Conservation (phyloP, 2,113 vertebrate species). For the Myotis davidii region DNA sequence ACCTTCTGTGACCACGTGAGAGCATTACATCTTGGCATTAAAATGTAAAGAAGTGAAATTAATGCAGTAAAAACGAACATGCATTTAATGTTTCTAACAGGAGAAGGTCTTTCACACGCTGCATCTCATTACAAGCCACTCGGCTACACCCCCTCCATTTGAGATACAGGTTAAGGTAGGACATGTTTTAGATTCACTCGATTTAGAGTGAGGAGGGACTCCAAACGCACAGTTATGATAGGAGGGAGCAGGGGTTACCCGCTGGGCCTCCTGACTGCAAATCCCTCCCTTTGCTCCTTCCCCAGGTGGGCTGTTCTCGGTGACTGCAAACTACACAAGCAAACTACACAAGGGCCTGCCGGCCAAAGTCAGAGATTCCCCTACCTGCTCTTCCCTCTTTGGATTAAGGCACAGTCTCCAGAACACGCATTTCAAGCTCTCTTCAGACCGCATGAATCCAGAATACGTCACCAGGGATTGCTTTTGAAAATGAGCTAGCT, state of each 20-base stretch:
- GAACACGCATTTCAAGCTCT: background rate
- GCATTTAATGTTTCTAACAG: background rate
- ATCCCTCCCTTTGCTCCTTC: background rate
- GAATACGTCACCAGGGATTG: background rate
- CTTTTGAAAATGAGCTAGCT: background rate
- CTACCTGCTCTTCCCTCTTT: background rate
- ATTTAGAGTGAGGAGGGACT: background rate
- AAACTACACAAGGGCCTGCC: background rate
- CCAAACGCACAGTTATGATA: background rate
- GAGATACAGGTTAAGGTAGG: background rate
- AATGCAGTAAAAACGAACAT: background rate
- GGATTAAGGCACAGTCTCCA: background rate
- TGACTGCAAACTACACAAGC: background rate
- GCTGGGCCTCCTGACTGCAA: background rate
- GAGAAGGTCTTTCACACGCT: background rate
- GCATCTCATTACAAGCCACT: background rate
- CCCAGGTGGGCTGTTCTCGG: background rate
- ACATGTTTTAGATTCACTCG: background rate
- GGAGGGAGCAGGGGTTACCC: background rate
- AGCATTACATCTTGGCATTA: background rate
- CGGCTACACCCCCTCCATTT: background rate
- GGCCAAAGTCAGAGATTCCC: background rate
- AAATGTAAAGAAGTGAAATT: constrained; percentile 27
- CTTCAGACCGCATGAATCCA: background rate
- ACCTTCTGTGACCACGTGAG: background rate